phyloP scores from a whole-genome alignment of 2,888 invertebrate genomes.

The Nymphalis polychloros region DNA sequence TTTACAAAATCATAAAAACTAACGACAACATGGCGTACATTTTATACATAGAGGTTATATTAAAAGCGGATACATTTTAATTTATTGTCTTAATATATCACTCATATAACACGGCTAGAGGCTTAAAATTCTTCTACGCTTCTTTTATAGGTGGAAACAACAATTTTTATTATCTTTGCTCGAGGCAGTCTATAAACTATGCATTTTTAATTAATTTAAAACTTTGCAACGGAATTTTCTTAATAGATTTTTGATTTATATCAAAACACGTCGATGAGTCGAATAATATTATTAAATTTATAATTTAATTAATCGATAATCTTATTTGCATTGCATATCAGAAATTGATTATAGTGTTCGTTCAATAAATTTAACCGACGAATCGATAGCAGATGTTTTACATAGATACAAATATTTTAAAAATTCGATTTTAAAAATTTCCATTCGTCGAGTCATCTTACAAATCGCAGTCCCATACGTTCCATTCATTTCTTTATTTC shows the following conservation, averaged over 20 bases:
- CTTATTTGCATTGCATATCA: conserved; percentile 34
- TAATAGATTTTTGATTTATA: conserved; percentile 33
- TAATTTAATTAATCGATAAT: conserved; percentile 31
- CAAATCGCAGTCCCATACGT: conserved; percentile 46
- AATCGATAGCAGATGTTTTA: conserved; percentile 26
- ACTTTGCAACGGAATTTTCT: conserved; percentile 21
- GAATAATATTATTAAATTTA: conserved; percentile 29
- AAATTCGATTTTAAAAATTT: conserved; percentile 35
- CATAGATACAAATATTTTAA: conserved; percentile 24
- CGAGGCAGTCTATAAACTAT: conserved; percentile 13
- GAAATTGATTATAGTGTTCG: conserved; percentile 24
- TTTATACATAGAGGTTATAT: neutral
- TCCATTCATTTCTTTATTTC: conserved; percentile 49
- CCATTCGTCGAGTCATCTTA: conserved; percentile 54
- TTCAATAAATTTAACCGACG: conserved; percentile 25
- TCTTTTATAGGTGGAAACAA: conserved; percentile 18
- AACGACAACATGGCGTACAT: neutral
- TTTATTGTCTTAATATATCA: conserved; percentile 10
- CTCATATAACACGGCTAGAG: neutral
- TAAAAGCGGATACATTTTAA: neutral
- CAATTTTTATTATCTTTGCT: conserved; percentile 17
- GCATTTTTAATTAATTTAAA: conserved; percentile 22
- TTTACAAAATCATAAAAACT: too few species aligned
- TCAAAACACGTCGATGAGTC: conserved; percentile 13
- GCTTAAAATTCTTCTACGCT: neutral